Evolutionary conservation across 2,797 vertebrate genomes (phyloP).

Genomic region (Amphiprion clarkii): DNA sequence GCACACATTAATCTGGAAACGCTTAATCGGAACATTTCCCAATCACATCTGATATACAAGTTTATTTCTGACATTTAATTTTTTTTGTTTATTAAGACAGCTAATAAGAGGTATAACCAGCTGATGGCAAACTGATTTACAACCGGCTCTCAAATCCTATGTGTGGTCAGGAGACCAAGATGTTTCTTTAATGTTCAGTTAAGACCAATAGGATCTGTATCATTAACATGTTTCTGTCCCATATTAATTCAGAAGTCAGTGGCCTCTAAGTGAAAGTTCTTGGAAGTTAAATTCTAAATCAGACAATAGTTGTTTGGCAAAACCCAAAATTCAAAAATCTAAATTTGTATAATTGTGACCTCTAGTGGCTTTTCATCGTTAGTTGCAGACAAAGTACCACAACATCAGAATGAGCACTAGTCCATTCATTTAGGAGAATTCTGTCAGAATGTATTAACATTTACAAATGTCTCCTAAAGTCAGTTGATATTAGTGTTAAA

Average conservation of each 20-base stretch:
- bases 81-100: neutral
- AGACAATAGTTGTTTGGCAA: neutral
- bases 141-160: neutral
- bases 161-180: neutral
- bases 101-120: neutral
- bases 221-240: neutral
- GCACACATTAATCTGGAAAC: constrained; percentile 13
- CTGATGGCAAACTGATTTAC: neutral
- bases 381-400: neutral
- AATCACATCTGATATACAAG: neutral
- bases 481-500: no score
- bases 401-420: no score
- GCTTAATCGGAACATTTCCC: neutral
- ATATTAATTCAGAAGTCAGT: neutral
- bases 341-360: constrained; percentile 35
- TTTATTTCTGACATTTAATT: neutral
- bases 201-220: neutral
- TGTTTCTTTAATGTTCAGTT: neutral
- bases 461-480: no score
- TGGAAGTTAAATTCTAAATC: neutral
- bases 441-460: neutral
- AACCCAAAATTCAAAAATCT: neutral
- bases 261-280: accelerated
- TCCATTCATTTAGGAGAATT: neutral
- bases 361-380: constrained; percentile 52